phyloP scores from a whole-genome alignment of 92 coral and sea anemone species.

The Actinernus sp. region DNA sequence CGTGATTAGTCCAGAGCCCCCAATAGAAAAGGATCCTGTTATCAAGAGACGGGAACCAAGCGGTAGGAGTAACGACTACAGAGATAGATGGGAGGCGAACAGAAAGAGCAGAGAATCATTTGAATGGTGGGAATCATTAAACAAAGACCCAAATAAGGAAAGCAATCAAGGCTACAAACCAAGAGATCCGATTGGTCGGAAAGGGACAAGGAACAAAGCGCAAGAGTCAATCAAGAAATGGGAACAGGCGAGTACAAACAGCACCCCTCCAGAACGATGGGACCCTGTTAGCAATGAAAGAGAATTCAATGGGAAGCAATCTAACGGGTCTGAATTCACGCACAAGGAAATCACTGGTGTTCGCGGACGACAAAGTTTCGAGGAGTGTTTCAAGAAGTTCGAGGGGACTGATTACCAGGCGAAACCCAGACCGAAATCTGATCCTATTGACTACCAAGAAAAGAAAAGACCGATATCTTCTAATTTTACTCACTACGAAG shows the following conservation, averaged over 20 bases:
- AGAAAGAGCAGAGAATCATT: neutral
- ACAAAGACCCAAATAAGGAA: too few relatives aligned
- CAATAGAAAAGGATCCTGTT: neutral
- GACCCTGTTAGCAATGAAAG: neutral
- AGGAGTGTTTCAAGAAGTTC: neutral
- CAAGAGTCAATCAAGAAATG: slow-evolving; percentile 32
- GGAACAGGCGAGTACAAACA: slow-evolving; percentile 11
- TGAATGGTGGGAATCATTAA: too few relatives aligned
- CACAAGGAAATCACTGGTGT: neutral
- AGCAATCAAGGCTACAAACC: too few relatives aligned
- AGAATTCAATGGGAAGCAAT: neutral
- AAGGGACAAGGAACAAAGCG: neutral
- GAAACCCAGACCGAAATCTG: neutral
- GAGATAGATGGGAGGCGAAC: slow-evolving; percentile 4
- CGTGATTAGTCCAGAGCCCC: neutral
- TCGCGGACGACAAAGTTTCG: neutral
- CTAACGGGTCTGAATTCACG: neutral
- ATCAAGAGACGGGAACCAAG: neutral
- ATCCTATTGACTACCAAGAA: slow-evolving; percentile 1
- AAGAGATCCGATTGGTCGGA: neutral
- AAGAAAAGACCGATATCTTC: too few relatives aligned
- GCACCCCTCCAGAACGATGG: neutral
- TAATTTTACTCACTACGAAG: too few relatives aligned
- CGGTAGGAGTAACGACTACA: neutral
- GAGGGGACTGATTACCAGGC: neutral